phyloP scores from a whole-genome alignment of 2,888 invertebrate genomes.

The Drosophila yooni region DNA sequence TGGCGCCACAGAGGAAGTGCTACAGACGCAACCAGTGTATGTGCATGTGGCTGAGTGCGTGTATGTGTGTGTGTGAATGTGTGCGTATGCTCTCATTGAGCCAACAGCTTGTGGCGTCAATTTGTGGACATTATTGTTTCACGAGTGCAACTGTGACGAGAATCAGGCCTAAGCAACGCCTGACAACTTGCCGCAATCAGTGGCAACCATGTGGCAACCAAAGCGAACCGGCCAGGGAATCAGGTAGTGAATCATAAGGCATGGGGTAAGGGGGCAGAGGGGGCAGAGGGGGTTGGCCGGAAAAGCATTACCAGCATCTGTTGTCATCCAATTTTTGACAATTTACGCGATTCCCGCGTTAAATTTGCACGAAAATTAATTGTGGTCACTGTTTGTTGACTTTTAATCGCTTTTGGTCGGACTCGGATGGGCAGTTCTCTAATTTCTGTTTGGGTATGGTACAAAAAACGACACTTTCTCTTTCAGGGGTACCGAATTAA shows the following conservation, averaged over 20 bases:
- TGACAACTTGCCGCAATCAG: conserved; percentile 69
- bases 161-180: conserved; percentile 62
- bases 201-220: conserved; percentile 35
- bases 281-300: too few species aligned
- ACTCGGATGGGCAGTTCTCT: conserved; percentile 29
- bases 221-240: background rate
- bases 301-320: conserved; percentile 33
- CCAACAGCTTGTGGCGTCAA: conserved; percentile 81
- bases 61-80: background rate
- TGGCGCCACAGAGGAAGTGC: conserved; percentile 71
- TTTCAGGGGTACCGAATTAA: conserved; percentile 37
- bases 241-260: background rate
- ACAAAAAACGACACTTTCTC: background rate
- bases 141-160: conserved; percentile 65
- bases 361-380: conserved; percentile 69
- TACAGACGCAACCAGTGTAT: conserved; percentile 49
- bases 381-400: conserved; percentile 61
- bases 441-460: conserved; percentile 11
- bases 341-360: conserved; percentile 71
- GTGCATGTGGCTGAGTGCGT: conserved; percentile 13
- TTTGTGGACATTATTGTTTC: conserved; percentile 80
- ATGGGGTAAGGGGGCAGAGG: too few species aligned
- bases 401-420: conserved; percentile 32
- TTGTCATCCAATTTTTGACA: conserved; percentile 74
- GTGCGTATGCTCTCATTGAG: conserved; percentile 56